Conservation (phyloP, 2,113 vertebrate genomes). For the Puntigrus tetrazona region DNA sequence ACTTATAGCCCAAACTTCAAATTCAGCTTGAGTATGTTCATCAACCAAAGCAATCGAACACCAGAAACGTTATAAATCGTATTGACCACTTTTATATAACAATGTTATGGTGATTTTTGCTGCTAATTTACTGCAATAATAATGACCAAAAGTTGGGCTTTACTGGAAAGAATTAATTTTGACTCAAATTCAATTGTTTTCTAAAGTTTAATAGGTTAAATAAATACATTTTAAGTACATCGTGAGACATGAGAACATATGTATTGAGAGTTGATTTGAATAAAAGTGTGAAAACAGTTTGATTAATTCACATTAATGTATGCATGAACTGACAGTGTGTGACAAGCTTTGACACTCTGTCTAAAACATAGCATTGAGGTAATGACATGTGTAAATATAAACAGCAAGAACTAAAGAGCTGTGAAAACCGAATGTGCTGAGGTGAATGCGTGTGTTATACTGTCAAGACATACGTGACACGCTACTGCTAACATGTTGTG, state of each 20-base stretch:
- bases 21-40: neutral
- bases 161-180: no score
- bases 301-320: neutral
- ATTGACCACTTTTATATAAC: neutral
- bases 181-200: no score
- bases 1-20: neutral
- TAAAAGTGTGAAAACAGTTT: neutral
- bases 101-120: neutral
- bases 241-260: neutral
- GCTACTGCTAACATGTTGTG: slow-evolving; percentile 5
- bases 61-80: neutral
- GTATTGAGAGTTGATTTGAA: neutral
- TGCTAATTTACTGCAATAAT: no score
- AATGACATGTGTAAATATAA: neutral
- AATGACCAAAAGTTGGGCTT: no score
- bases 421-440: neutral
- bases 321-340: neutral
- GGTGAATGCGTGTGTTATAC: neutral
- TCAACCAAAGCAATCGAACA: neutral
- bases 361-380: no score
- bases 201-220: no score
- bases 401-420: neutral
- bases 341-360: slow-evolving; percentile 5
- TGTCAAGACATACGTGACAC: neutral
- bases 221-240: no score